These are phyloP conservation scores for Pachyramphus minor DNA, from an alignment of 2,113 vertebrate genomes.

Conservation along the genomic window DNA sequence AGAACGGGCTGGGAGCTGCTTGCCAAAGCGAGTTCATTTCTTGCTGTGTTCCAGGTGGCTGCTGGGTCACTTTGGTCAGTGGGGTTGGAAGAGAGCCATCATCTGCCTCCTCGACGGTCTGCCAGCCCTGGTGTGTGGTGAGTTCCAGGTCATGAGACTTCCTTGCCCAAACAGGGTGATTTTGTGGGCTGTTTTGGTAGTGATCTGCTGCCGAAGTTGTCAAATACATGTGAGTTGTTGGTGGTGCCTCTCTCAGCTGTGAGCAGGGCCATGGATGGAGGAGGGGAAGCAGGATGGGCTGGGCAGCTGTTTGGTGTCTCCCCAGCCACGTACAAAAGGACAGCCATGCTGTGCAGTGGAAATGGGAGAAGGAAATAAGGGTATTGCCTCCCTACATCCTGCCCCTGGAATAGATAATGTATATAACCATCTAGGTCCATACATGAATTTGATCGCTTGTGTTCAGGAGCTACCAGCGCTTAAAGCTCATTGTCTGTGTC, in stretches of 20 bases:
- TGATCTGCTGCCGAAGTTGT: background rate
- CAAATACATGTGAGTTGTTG: background rate
- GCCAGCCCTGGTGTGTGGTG: background rate
- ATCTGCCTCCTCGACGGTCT: background rate
- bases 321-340: background rate
- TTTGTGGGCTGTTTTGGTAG: background rate
- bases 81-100: background rate
- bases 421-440: background rate
- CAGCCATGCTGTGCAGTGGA: background rate
- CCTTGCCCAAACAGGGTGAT: background rate
- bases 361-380: background rate
- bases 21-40: constrained; percentile 4
- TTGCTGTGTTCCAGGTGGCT: constrained; percentile 11
- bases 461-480: background rate
- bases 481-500: background rate
- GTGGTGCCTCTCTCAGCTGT: background rate
- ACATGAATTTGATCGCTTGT: background rate
- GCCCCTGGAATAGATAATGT: background rate
- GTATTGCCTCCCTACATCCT: background rate
- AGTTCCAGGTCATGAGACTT: background rate
- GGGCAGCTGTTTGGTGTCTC: background rate
- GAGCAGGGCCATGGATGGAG: background rate
- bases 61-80: constrained; percentile 7
- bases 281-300: background rate
- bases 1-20: background rate